Evolutionary conservation across 92 coral and sea anemone species (phyloP).

Genomic region (Chrysogorgia sp.): DNA sequence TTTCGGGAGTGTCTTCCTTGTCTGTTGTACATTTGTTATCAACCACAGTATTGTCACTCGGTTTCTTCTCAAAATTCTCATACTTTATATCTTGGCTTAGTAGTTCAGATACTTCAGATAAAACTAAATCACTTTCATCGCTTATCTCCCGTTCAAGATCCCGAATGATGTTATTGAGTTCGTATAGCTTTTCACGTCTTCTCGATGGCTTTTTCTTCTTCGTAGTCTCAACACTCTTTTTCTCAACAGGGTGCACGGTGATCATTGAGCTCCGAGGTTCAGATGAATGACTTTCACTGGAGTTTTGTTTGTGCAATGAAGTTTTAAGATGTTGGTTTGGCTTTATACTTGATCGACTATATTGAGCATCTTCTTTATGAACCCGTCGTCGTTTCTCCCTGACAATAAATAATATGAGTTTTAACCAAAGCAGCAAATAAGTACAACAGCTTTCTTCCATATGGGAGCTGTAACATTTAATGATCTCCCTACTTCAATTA

Average conservation of each 20-base stretch:
- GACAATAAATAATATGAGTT: not conserved
- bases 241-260: constrained; percentile 20
- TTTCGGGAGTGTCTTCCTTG: not conserved
- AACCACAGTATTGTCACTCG: not conserved
- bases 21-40: not conserved
- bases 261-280: not conserved
- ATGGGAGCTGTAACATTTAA: no score
- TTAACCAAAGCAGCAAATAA: not conserved
- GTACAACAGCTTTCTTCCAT: not conserved
- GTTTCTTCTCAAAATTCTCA: constrained; percentile 31
- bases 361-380: not conserved
- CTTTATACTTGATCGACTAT: not conserved
- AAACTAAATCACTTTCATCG: constrained; percentile 82
- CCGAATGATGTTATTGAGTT: constrained; percentile 32
- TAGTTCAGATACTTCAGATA: constrained; percentile 76
- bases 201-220: constrained; percentile 7
- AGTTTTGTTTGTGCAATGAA: not conserved
- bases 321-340: not conserved
- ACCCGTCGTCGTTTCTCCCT: not conserved
- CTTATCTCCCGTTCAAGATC: constrained; percentile 59
- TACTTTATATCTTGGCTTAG: constrained; percentile 24
- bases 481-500: no score
- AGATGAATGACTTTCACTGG: constrained; percentile 13
- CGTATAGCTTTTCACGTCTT: constrained; percentile 38
- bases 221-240: not conserved